Conservation (phyloP, 2,113 vertebrate species). For the Atlantisia rogersi region DNA sequence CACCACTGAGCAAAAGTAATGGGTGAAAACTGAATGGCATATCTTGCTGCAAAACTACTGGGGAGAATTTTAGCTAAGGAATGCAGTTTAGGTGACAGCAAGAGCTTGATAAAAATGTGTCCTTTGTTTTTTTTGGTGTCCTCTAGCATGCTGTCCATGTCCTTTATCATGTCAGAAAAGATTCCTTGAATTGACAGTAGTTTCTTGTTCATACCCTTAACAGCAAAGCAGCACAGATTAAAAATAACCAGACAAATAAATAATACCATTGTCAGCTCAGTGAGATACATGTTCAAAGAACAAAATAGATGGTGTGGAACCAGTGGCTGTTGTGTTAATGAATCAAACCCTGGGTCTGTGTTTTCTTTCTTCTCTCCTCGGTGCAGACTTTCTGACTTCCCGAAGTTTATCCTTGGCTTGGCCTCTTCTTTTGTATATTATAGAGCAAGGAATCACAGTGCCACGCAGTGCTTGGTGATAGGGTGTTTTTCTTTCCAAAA, state of each 20-base stretch:
- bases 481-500: neutral
- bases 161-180: slow-evolving; percentile 13
- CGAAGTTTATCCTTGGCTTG: neutral
- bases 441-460: neutral
- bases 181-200: slow-evolving; percentile 48
- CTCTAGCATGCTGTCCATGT: neutral
- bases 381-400: slow-evolving; percentile 14
- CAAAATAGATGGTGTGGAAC: neutral
- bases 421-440: neutral
- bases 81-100: neutral
- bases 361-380: neutral
- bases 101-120: neutral
- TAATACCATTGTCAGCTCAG: slow-evolving; percentile 35
- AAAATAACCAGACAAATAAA: slow-evolving; percentile 56
- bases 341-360: neutral
- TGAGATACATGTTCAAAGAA: neutral
- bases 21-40: neutral
- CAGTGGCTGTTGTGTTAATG: neutral
- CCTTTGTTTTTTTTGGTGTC: slow-evolving; percentile 17
- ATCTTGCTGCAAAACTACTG: neutral
- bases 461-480: neutral
- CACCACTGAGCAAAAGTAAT: neutral
- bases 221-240: slow-evolving; percentile 47
- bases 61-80: neutral
- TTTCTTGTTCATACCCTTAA: slow-evolving; percentile 3